Conservation (phyloP, 1,140 invertebrate species). For the Pemphigus obesinymphae region DNA sequence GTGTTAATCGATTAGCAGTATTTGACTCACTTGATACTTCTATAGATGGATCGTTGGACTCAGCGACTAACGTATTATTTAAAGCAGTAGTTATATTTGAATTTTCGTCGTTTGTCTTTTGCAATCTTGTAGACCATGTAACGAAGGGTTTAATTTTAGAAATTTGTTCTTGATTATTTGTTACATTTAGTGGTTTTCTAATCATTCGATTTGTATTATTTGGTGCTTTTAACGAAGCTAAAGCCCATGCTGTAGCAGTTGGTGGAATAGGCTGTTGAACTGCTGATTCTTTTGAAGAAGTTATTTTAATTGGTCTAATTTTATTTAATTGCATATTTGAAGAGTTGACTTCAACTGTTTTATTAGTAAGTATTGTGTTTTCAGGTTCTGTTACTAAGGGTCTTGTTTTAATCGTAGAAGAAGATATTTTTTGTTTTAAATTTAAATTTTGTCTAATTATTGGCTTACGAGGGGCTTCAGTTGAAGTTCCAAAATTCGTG, state of each 20-base stretch:
- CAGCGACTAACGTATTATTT: neutral
- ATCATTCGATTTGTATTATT: conserved; percentile 10
- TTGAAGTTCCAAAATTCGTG: conserved; percentile 27
- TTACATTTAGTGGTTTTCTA: neutral
- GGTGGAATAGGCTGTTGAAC: conserved; percentile 31
- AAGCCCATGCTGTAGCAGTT: conserved; percentile 40
- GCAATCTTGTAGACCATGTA: conserved; percentile 44
- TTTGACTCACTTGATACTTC: neutral
- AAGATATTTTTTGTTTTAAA: conserved; percentile 34
- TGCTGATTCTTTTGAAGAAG: neutral
- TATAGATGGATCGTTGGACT: neutral
- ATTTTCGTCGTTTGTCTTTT: conserved; percentile 39
- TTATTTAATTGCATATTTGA: neutral
- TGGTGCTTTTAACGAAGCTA: conserved; percentile 36
- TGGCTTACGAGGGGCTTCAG: conserved; percentile 11
- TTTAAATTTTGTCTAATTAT: conserved; percentile 20
- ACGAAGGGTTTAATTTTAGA: conserved; percentile 44
- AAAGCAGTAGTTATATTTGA: neutral
- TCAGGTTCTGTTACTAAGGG: neutral
- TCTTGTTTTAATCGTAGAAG: conserved; percentile 22
- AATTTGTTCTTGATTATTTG: neutral
- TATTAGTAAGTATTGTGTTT: neutral
- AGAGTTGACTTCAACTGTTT: neutral
- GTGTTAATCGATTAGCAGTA: neutral
- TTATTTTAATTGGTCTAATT: conserved; percentile 6